Conservation (phyloP, 2,797 vertebrate species). For the Cuniculus paca region DNA sequence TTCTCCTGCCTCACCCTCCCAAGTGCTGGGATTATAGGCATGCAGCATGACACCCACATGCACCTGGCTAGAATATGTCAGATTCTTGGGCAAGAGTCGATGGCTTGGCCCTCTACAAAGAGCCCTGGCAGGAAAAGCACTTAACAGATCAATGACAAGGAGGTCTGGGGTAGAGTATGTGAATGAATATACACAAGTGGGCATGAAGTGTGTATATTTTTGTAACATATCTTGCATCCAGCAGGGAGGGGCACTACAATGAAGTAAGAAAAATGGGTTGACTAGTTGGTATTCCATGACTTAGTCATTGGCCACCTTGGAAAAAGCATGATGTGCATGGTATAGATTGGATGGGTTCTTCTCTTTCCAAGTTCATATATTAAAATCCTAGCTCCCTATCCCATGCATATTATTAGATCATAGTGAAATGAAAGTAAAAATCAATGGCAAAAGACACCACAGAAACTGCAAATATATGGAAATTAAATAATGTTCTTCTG, state of each 20-base stretch:
- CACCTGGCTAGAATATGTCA: background rate
- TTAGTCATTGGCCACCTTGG: background rate
- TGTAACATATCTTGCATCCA: background rate
- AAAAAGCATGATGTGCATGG: background rate
- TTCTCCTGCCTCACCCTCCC: background rate
- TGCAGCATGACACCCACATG: background rate
- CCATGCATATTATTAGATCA: background rate
- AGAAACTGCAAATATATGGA: background rate
- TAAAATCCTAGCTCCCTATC: background rate
- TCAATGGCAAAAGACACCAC: background rate
- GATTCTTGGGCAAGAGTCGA: background rate
- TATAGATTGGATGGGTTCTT: background rate
- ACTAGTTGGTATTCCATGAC: background rate
- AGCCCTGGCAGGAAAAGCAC: background rate
- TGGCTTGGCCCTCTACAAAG: background rate
- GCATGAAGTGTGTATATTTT: slow-evolving; percentile 12
- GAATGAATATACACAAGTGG: background rate
- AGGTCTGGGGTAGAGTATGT: background rate
- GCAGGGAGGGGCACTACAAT: background rate
- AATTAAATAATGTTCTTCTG: background rate
- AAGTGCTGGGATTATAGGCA: background rate
- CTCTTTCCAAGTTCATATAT: background rate
- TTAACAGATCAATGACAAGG: slow-evolving; percentile 2
- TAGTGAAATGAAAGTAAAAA: background rate
- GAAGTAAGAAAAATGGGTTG: background rate